A percentile compares a stretch with the other conserved stretches of the same genome.
Evolutionary conservation across 2,797 vertebrate species (phyloP).

Genomic region (Lepidocolaptes lacrymiger): DNA sequence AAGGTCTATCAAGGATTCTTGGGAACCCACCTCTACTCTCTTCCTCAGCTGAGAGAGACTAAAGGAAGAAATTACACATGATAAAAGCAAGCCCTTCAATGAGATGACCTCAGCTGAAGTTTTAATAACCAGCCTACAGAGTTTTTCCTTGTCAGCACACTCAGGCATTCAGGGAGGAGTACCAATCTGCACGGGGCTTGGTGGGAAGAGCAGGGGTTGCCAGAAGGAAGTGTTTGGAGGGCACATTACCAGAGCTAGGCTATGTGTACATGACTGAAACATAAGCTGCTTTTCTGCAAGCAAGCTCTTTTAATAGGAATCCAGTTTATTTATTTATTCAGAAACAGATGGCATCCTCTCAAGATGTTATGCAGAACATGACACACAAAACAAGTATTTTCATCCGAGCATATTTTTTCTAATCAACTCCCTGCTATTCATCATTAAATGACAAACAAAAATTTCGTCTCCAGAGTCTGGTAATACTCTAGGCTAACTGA

Average conservation of each 20-base stretch:
- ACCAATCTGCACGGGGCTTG: background rate
- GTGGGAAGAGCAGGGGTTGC: constrained; percentile 37
- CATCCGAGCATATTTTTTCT: constrained; percentile 66
- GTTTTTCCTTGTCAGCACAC: constrained; percentile 3
- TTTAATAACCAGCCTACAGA: background rate
- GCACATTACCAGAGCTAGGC: constrained; percentile 18
- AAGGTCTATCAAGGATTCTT: background rate
- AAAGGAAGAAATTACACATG: background rate
- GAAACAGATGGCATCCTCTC: constrained; percentile 67
- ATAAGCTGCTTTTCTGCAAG: constrained; percentile 62
- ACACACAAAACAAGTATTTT: constrained; percentile 61
- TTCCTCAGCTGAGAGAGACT: background rate
- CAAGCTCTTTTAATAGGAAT: constrained; percentile 51
- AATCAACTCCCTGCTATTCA: constrained; percentile 67
- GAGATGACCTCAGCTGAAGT: background rate
- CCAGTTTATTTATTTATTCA: constrained; percentile 66
- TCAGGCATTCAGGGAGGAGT: background rate
- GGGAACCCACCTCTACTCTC: background rate
- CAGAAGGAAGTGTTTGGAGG: constrained; percentile 22
- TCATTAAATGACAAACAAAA: constrained; percentile 65
- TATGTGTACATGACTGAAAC: constrained; percentile 30
- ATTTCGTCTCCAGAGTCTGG: constrained; percentile 43
- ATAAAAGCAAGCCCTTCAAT: background rate
- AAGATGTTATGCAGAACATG: constrained; percentile 63
- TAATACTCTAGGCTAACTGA: constrained; percentile 36